Percentiles rank a stretch among this genome's conserved stretches.
phyloP scores from a whole-genome alignment of 2,888 invertebrate species.

The Petrolisthes manimaculis region DNA sequence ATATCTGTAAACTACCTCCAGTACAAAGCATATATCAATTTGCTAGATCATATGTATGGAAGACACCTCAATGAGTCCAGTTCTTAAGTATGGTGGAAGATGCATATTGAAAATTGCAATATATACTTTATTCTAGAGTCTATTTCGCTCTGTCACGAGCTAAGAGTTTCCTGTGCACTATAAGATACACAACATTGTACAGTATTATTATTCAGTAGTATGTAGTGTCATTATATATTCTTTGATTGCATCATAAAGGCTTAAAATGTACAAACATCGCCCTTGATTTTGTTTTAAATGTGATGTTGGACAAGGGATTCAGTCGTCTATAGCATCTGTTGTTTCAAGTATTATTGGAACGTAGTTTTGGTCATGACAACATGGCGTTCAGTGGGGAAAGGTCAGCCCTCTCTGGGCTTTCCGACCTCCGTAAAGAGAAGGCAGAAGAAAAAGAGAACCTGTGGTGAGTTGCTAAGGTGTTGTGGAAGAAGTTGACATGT shows the following conservation, averaged over 20 bases:
- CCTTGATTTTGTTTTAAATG: conserved; percentile 1
- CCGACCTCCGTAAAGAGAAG: conserved; percentile 64
- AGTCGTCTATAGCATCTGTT: conserved; percentile 46
- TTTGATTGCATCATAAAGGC: too few relatives aligned
- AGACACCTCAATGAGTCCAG: neutral
- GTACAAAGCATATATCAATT: neutral
- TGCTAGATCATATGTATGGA: neutral
- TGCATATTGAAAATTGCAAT: neutral
- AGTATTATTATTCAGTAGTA: neutral
- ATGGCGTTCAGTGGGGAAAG: conserved; percentile 64
- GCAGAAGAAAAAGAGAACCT: conserved; percentile 64
- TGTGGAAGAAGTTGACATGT: neutral
- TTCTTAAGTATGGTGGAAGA: neutral
- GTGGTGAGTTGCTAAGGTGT: conserved; percentile 50
- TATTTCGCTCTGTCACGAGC: conserved; percentile 22
- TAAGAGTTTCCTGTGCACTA: conserved; percentile 24
- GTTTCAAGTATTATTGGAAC: conserved; percentile 51
- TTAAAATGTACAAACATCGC: too few relatives aligned
- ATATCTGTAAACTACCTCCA: neutral
- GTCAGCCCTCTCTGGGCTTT: conserved; percentile 66
- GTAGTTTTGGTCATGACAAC: conserved; percentile 62
- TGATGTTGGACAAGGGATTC: neutral
- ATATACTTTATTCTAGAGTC: conserved; percentile 24
- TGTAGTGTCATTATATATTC: too few relatives aligned
- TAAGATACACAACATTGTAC: neutral